phyloP scores from a whole-genome alignment of 2,797 vertebrate species.

The Acipenser transmontanus region DNA sequence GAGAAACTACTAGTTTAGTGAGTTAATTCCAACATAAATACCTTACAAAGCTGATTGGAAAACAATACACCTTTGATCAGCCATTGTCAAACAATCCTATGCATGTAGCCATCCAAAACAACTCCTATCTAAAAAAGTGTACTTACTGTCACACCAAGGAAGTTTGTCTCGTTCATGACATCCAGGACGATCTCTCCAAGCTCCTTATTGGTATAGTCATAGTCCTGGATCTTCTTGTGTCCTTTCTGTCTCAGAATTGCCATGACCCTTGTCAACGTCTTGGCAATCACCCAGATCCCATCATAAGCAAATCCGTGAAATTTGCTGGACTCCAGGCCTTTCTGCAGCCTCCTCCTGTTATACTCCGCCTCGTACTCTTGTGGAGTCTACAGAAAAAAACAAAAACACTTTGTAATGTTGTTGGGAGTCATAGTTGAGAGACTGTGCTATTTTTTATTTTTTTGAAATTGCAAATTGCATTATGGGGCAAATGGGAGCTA shows the following conservation, averaged over 20 bases:
- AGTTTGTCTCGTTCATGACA: constrained; percentile 98
- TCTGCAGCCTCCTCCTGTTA: constrained; percentile 76
- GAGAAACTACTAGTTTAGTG: too few species aligned
- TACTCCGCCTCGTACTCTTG: constrained; percentile 94
- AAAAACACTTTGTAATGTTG: background rate
- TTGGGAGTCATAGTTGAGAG: background rate
- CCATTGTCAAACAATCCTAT: too few species aligned
- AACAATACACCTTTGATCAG: too few species aligned
- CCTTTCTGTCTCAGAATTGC: constrained; percentile 77
- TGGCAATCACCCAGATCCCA: constrained; percentile 98
- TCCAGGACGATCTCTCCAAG: constrained; percentile 91
- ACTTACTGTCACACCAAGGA: constrained; percentile 92
- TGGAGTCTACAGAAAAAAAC: constrained; percentile 67
- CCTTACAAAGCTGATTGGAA: too few species aligned
- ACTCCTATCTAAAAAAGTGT: background rate
- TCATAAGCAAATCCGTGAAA: constrained; percentile 97
- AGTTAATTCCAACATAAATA: too few species aligned
- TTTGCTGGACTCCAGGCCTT: constrained; percentile 90
- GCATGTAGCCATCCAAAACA: too few species aligned
- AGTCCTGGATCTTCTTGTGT: constrained; percentile 82
- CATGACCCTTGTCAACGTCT: constrained; percentile 88
- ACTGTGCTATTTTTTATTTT: background rate
- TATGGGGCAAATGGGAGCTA: constrained; percentile 3
- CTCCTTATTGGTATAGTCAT: constrained; percentile 87
- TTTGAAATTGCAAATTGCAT: background rate